Evolutionary conservation across 1,140 invertebrate species (phyloP).

Genomic region (Aphis gossypii): DNA sequence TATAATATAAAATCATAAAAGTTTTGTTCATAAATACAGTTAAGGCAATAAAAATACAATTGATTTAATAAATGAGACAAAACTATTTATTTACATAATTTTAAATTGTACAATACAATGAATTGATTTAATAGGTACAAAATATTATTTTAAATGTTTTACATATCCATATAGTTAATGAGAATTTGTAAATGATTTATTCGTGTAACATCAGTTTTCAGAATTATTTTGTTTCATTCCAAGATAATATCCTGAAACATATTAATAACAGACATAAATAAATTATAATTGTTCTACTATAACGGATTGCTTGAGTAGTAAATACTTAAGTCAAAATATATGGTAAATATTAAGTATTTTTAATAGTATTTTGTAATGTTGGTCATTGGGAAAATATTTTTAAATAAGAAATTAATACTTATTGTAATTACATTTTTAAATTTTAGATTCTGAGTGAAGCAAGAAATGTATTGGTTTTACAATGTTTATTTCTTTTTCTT

Average conservation of each 20-base stretch:
- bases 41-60: background rate
- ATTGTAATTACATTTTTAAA: background rate
- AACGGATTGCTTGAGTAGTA: too few species aligned
- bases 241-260: slow-evolving; percentile 45
- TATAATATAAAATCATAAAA: background rate
- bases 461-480: too few species aligned
- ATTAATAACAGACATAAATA: background rate
- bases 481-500: too few species aligned
- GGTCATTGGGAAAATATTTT: background rate
- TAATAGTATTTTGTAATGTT: background rate
- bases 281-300: background rate
- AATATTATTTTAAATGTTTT: background rate
- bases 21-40: background rate
- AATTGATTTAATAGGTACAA: background rate
- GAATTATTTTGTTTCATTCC: slow-evolving; percentile 52
- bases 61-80: background rate
- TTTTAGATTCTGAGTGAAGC: too few species aligned
- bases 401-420: background rate
- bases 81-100: background rate
- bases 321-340: too few species aligned
- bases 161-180: background rate
- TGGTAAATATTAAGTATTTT: background rate
- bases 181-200: background rate
- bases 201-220: background rate
- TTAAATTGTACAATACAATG: background rate